phyloP scores from a whole-genome alignment of 2,113 vertebrate species.

The Apodemus speciosus region DNA sequence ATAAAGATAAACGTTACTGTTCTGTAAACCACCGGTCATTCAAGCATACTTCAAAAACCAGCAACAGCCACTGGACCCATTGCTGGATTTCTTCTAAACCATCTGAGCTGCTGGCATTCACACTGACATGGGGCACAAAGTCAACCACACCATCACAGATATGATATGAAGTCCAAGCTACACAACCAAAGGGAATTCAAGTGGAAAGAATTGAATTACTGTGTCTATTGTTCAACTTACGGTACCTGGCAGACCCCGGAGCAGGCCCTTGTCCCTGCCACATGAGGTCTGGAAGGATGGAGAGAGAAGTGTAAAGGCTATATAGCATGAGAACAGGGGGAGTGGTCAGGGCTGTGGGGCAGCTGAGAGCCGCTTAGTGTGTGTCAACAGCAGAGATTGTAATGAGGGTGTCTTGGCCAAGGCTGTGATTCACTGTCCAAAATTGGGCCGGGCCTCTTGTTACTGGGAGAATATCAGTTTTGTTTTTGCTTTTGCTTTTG shows the following conservation, averaged over 20 bases:
- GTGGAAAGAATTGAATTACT: not conserved
- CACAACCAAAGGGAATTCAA: not conserved
- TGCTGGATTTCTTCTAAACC: not conserved
- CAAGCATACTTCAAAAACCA: not conserved
- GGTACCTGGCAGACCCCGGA: not conserved
- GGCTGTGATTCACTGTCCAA: conserved; percentile 60
- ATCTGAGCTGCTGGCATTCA: not conserved
- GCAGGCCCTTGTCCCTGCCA: too few relatives aligned
- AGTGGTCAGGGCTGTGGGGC: not conserved
- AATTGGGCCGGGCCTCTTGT: conserved; percentile 66
- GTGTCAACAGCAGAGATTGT: conserved; percentile 60
- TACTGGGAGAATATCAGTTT: conserved; percentile 64
- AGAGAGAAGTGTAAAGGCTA: not conserved
- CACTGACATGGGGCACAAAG: not conserved
- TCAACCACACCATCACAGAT: not conserved
- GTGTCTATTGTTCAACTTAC: not conserved
- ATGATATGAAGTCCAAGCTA: not conserved
- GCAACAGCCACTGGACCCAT: not conserved
- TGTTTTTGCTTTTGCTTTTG: not conserved
- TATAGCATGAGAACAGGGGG: not conserved
- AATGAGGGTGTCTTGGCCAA: conserved; percentile 72
- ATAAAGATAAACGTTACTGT: not conserved
- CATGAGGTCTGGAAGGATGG: not conserved
- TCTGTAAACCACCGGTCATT: not conserved
- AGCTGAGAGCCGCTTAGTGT: conserved; percentile 25